Base-by-base conservation (phyloP, 2,113 vertebrate genomes). In the Toxotes jaculatrix region DNA sequence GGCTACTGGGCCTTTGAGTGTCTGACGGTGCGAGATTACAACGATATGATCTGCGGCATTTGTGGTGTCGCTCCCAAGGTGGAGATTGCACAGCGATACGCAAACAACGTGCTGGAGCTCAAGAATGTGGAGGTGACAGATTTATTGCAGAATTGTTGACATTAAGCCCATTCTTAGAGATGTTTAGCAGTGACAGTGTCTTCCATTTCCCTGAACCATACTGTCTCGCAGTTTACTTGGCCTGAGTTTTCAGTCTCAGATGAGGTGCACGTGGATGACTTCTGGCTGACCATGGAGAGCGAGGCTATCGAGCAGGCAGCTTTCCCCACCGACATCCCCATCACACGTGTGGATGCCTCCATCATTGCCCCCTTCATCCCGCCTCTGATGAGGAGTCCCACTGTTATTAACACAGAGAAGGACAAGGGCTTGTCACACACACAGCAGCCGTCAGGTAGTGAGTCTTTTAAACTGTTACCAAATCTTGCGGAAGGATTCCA, bases 1-100 rank as follows among this genome's bases (percentile, higher is more conserved):
- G 98, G 98, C 66, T 99, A 98, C 81, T 99, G 98, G 98, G 98
- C 98, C 62, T 99, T 99, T 12, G 98, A 99, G 82, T 97, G 98
- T 77, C 94, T 99, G 53, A 99, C 98, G 0, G 88, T 98, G 40
- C 95, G 98, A 3, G 98, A 99, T 92, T 99, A 98, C 91, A 99
- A 99, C 7, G 98, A 99, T 81, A 99, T 99, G 98, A 99, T 99
- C 92, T 99, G 98, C 79, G 98, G 98, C 19, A 93, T 99, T 87
- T 99, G 98, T 72, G 98, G 98, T 3, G 94, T 99, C 76, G 96
- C 97, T 59, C 98, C 98, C 64, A 99, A 97, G 88, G 88, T 99
- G 77, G 98, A 99, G 93, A 95, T 99, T 79, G 96, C 97, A 5
- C 97, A 96, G 80, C 95, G 98, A 80, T 94, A 95, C 88, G 82